Evolutionary conservation across 2,797 vertebrate species (phyloP), one percentile per base, ranked within the genome.

Genomic region (Masticophis lateralis): DNA sequence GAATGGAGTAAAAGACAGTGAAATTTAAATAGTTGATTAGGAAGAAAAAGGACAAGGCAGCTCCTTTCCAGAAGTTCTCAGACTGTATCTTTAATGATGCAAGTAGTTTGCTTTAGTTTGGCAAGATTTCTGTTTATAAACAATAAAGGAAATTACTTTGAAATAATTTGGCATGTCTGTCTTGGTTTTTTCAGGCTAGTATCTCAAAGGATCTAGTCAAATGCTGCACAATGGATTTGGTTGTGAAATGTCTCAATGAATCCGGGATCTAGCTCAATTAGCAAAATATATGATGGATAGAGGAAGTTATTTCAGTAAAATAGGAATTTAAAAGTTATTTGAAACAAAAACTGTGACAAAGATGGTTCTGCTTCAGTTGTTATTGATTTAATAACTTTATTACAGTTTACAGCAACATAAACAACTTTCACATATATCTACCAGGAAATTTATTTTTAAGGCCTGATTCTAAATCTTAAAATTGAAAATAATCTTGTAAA

Each of bases 401-500:
- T 55, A 60, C 93, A 16, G 5, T 56, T 87, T 88, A 57, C 37
- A 18, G 1, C n/a, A 66, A 27, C 25, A 66, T n/a, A 89, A 95
- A 32, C 93, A 86, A 18, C 5, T 55, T 6, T 55, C 57, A 86
- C 3, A 47, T 10, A 91, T 60, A 14, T 57, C 74, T 91, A 47
- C 20, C 27, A 88, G 0, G 61, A 59, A 7, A 43, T 37, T 53
- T 0, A 0, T 3, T 74, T 2, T 93, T 90, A 90, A 74, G 90
- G 87, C 74, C 11, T 90, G 83, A 27, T 0, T 89, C 16, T 53
- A 0, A 56, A 2, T 66, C 56, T 79, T 94, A 57, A 93, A 32
- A 89, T 57, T 32, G 4, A 63, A 95, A 61, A 74, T 94, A 92
- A 94, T n/a, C 47, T 6, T 43, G 86, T 83, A 69, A 95, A 94